A percentile compares a stretch with the other conserved stretches of the same genome.
Evolutionary conservation across 2,113 vertebrate species (phyloP).

Genomic region (Indicator indicator): DNA sequence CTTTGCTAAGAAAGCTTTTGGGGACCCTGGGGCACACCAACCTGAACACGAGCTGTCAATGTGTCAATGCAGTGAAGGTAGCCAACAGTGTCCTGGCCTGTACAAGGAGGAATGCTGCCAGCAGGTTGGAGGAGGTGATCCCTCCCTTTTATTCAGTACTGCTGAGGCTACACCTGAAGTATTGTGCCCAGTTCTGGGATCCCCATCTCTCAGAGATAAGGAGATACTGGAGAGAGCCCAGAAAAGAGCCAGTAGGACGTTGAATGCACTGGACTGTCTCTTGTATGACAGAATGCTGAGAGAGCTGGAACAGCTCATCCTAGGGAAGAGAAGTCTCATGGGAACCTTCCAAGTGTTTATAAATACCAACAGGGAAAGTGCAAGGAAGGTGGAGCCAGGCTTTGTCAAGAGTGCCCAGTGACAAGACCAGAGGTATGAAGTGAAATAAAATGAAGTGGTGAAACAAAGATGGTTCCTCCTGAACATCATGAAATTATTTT

Average conservation of each 20-base stretch:
- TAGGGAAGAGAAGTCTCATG: background rate
- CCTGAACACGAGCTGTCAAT: background rate
- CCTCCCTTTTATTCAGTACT: background rate
- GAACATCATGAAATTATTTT: background rate
- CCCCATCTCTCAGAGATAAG: background rate
- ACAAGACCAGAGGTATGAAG: background rate
- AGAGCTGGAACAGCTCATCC: background rate
- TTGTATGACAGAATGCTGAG: background rate
- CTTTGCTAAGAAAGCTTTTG: background rate
- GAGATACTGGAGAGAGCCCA: background rate
- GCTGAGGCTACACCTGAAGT: background rate
- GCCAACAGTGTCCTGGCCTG: background rate
- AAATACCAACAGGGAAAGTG: background rate
- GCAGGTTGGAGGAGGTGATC: background rate
- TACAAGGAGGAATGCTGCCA: background rate
- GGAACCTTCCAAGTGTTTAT: background rate
- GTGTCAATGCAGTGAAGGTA: background rate
- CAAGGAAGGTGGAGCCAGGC: background rate
- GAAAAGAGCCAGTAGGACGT: background rate
- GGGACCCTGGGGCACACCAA: fast-evolving
- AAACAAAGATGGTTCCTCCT: background rate
- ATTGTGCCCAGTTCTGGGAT: background rate
- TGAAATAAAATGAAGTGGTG: background rate
- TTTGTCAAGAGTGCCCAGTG: background rate
- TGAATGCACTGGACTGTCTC: background rate